Conservation (phyloP, 1,140 invertebrate genomes). For the Sipha flava region DNA sequence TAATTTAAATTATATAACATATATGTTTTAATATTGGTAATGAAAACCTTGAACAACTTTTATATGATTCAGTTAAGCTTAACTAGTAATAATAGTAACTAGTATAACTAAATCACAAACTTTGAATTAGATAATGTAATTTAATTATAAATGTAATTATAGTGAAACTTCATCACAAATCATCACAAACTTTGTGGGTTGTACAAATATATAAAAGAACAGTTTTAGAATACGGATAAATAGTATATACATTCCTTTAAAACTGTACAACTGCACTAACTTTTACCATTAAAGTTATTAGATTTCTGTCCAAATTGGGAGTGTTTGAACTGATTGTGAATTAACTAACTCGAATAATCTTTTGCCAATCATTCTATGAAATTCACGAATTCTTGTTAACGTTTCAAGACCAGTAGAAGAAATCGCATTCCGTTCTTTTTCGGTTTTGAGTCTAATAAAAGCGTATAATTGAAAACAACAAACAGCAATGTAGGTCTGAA, state of each 20-base stretch:
- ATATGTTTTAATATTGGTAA: no score
- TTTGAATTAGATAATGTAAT: no score
- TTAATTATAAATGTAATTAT: no score
- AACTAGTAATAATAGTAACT: no score
- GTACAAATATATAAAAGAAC: not conserved
- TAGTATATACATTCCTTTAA: not conserved
- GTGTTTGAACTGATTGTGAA: not conserved
- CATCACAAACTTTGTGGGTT: no score
- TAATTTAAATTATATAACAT: no score
- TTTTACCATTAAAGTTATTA: not conserved
- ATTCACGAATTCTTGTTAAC: not conserved
- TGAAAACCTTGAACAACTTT: no score
- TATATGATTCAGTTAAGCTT: no score
- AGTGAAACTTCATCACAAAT: no score
- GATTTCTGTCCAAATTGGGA: not conserved
- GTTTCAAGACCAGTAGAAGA: not conserved
- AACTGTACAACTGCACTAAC: not conserved
- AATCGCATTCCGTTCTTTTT: not conserved
- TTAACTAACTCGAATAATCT: not conserved
- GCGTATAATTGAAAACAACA: not conserved
- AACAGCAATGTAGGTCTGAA: not conserved
- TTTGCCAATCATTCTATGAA: not conserved
- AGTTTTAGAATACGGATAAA: not conserved
- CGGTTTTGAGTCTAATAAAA: not conserved
- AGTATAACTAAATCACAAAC: no score